Base-by-base conservation (phyloP, 2,888 invertebrate genomes). In the Siphlonurus alternatus region DNA sequence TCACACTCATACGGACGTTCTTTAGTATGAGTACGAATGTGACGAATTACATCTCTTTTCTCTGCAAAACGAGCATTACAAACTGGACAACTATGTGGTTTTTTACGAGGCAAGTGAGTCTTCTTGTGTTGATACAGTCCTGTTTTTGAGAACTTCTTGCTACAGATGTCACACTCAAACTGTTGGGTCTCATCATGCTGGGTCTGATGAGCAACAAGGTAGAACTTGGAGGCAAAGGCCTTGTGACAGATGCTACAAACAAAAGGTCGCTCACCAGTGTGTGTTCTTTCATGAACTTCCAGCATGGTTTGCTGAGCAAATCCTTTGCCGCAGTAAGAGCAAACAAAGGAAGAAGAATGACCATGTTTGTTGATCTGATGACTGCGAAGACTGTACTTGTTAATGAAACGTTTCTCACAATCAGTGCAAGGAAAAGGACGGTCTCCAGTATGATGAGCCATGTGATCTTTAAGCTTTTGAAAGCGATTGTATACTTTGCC, bases 361-460 rank as follows among this genome's bases (percentile, higher is more conserved):
- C n/a, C n/a, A n/a, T n/a, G n/a, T n/a, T n/a, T n/a, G 2, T 25
- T 62, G 15, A 51, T 25, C 23, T 62, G 54, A 56, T 62, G 63
- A 2, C 51, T n/a, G 19, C 25, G 24, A 19, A 62, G 63, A 22
- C 24, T 54, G 25, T 62, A 53, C 63, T 62, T 62, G 53, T 62
- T 51, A 10, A 54, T 62, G 54, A 62, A 62, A 3, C 53, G 53
- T 54, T 56, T 23, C 10, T 22, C 19, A 18, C 63, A 62, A 19
- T 53, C 23, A 23, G 24, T 7, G 23, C 63, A 62, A 20, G 10
- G n/a, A 22, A 53, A 22, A 2, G 63, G 63, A 20, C 23, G 51
- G 53, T 62, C 63, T 18, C 63, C 63, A n/a, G 53, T 51, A 22
- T 62, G 63, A 19, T 25, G 54, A 51, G 19, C 24, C 10, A 59